Conservation (phyloP, 2,113 vertebrate genomes). For the Craseonycteris thonglongyai region DNA sequence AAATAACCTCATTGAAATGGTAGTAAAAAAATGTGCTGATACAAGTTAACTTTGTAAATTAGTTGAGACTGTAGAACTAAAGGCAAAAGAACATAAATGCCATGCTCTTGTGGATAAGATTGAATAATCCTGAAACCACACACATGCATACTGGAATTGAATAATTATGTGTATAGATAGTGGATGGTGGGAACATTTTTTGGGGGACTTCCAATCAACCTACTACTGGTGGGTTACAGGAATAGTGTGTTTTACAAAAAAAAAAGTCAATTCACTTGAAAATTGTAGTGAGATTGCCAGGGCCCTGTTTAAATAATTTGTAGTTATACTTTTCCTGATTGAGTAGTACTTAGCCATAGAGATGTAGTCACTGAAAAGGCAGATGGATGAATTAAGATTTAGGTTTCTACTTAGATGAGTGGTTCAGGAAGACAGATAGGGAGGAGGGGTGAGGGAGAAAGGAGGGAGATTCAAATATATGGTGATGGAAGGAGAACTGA, state of each 20-base stretch:
- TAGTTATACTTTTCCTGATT: not conserved
- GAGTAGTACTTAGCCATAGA: not conserved
- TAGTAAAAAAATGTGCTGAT: not conserved
- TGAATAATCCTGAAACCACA: not conserved
- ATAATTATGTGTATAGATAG: not conserved
- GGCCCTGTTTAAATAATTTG: not conserved
- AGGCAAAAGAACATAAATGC: not conserved
- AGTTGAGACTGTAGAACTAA: not conserved
- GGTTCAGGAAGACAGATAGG: not conserved
- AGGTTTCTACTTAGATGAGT: not conserved
- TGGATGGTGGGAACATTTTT: not conserved
- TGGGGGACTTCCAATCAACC: not conserved
- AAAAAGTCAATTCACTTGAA: not conserved
- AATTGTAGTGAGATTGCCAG: not conserved
- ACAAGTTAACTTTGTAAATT: not conserved
- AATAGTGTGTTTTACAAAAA: not conserved
- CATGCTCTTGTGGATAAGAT: not conserved
- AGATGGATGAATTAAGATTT: not conserved
- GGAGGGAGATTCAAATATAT: too few species aligned
- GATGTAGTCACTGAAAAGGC: not conserved
- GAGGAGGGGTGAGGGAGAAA: too few species aligned
- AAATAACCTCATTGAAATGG: not conserved
- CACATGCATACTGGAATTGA: not conserved
- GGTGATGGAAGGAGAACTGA: too few species aligned
- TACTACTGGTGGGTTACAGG: not conserved